Percentiles rank a stretch among this genome's conserved stretches.
Evolutionary conservation across 2,888 invertebrate genomes (phyloP).

Genomic region (Bombylius major): DNA sequence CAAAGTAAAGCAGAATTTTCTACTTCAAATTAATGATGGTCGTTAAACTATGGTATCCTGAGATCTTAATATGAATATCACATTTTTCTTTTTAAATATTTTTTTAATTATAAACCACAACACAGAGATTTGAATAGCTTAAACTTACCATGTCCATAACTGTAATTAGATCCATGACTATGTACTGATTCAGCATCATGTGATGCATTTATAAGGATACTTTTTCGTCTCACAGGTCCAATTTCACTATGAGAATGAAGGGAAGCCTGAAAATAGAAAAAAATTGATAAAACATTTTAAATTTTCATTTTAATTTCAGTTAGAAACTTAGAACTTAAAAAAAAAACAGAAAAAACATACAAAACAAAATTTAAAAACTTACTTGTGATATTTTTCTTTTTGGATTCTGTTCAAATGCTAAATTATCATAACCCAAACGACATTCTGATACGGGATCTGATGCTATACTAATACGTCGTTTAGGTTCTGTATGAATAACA

Average conservation of each 20-base stretch:
- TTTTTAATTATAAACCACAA: too few relatives aligned
- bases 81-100: too few relatives aligned
- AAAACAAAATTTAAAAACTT: slow-evolving; percentile 5
- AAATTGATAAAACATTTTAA: slow-evolving; percentile 37
- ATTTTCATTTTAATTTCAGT: not conserved
- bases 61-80: too few relatives aligned
- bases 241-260: slow-evolving; percentile 45
- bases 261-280: slow-evolving; percentile 34
- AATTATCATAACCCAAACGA: slow-evolving; percentile 50
- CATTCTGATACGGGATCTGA: slow-evolving; percentile 40
- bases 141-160: slow-evolving; percentile 22
- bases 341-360: too few relatives aligned
- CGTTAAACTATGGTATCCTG: too few relatives aligned
- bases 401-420: slow-evolving; percentile 48
- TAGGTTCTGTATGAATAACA: slow-evolving; percentile 33
- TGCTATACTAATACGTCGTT: slow-evolving; percentile 50
- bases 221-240: slow-evolving; percentile 58
- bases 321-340: too few relatives aligned
- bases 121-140: too few relatives aligned
- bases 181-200: slow-evolving; percentile 33
- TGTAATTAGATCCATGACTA: slow-evolving; percentile 30
- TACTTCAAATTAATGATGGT: too few relatives aligned
- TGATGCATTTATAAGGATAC: slow-evolving; percentile 50
- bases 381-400: slow-evolving; percentile 37
- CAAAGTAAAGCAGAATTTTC: too few relatives aligned